Percentiles rank a stretch among this genome's conserved stretches.
Conservation (phyloP, 2,888 invertebrate genomes). For the Eupithecia tripunctaria region DNA sequence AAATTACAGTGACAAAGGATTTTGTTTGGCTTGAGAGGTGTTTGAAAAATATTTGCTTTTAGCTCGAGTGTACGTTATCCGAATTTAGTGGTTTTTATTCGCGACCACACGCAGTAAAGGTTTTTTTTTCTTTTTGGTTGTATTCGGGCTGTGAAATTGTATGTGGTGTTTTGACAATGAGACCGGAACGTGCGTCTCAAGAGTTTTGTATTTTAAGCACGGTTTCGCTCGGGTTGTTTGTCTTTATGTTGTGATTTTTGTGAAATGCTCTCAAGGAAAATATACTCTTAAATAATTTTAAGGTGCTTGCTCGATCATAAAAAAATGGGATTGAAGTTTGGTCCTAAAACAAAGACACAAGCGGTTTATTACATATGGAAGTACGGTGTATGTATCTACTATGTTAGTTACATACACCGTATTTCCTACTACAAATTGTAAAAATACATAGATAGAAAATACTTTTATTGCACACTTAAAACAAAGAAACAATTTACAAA, state of each 20-base stretch:
- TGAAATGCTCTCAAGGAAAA: constrained; percentile 28
- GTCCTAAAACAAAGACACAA: background rate
- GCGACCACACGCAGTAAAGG: constrained; percentile 50
- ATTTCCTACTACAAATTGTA: background rate
- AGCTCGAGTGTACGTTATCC: constrained; percentile 71
- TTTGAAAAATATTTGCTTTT: constrained; percentile 82
- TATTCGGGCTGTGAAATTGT: constrained; percentile 72
- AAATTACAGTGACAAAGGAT: constrained; percentile 79
- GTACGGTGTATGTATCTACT: background rate
- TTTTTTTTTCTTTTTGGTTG: constrained; percentile 49
- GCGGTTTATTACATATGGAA: background rate
- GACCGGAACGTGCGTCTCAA: constrained; percentile 72
- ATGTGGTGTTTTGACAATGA: constrained; percentile 83
- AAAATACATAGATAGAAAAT: too few species aligned
- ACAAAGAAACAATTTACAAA: too few species aligned
- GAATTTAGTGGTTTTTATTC: constrained; percentile 49
- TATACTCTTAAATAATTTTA: background rate
- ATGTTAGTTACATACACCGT: too few species aligned
- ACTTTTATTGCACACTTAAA: too few species aligned
- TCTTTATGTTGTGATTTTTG: constrained; percentile 40
- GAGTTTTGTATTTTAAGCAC: constrained; percentile 77
- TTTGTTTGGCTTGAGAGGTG: constrained; percentile 71
- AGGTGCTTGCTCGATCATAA: background rate
- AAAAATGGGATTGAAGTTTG: background rate
- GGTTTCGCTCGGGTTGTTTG: constrained; percentile 53